Base-by-base conservation (phyloP, 2,797 vertebrate species). In the Enteromius trimaculatus region DNA sequence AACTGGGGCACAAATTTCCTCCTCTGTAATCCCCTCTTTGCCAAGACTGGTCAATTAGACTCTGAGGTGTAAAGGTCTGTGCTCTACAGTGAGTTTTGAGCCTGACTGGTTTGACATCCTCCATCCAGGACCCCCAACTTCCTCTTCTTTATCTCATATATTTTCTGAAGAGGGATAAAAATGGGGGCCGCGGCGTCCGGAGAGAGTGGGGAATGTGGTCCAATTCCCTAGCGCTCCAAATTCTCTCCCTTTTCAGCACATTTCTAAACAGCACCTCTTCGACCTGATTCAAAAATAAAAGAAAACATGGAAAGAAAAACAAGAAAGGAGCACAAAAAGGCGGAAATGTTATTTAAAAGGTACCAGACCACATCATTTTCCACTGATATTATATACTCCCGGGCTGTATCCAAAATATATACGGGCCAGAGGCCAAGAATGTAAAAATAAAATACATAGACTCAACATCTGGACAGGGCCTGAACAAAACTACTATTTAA, bases 311-410 rank as follows among this genome's bases (percentile, higher is more conserved):
- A 98, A 99, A 98, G 97, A 98, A 98, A 98, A 99, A 98, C 97
- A 98, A 97, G 92, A 95, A 93, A 96, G 96, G 95, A 95, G 96
- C 96, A 96, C 96, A 97, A 97, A 98, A 96, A 95, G 96, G 96
- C 96, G 97, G 97, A 99, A 99, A 99, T 98, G 97, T 98, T 98
- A 98, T 99, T 99, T 98, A 98, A 99, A 99, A 99, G 97, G 97
- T 98, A 99, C 97, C 97, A 98, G 97, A 99, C 97, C 97, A 94
- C 97, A 98, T 97, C 97, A 97, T 98, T 99, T 98, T 98, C 97
- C 97, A 98, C 95, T 95, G 96, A 97, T 98, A 99, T 97, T 98
- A 99, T 98, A 98, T 97, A 97, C 97, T 98, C 97, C 95, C 95
- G 93, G 60, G 95, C 95, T 95, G 95, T 96, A 96, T 98, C 98